Evolutionary conservation across 1,140 invertebrate species (phyloP).

Genomic region (Drosophila mayri): DNA sequence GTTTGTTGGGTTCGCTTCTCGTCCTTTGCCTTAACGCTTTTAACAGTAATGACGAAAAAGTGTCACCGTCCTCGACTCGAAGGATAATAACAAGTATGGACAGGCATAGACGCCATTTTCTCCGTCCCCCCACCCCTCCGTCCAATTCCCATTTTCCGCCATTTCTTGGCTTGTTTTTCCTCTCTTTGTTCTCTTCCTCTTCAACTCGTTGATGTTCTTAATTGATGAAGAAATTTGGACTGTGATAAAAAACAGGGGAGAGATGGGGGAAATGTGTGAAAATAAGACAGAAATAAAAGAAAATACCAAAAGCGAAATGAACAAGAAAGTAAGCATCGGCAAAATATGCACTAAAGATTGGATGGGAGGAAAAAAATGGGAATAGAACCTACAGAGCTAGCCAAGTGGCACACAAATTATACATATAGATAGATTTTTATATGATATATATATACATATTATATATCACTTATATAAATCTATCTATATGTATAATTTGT

Average conservation of each 20-base stretch:
- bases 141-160: slow-evolving; percentile 13
- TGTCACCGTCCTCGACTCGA: slow-evolving; percentile 81
- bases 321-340: slow-evolving; percentile 38
- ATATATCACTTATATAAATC: no score
- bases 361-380: background rate
- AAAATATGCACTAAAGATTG: slow-evolving; percentile 47
- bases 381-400: slow-evolving; percentile 3
- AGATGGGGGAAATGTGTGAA: background rate
- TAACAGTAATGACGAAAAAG: slow-evolving; percentile 84
- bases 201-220: slow-evolving; percentile 81
- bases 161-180: slow-evolving; percentile 26
- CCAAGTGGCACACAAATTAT: slow-evolving; percentile 28
- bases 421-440: no score
- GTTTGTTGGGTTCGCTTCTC: slow-evolving; percentile 49
- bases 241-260: slow-evolving; percentile 54
- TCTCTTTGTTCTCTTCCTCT: slow-evolving; percentile 35
- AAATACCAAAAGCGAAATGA: slow-evolving; percentile 26
- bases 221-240: slow-evolving; percentile 82
- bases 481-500: no score
- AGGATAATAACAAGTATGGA: slow-evolving; percentile 83
- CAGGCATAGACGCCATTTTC: slow-evolving; percentile 62
- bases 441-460: background rate
- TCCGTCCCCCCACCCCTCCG: background rate
- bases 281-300: slow-evolving; percentile 35
- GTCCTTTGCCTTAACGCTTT: slow-evolving; percentile 77